These are phyloP conservation scores for Amyelois transitella DNA, from an alignment of 1,140 invertebrate species.

Conservation along the genomic window DNA sequence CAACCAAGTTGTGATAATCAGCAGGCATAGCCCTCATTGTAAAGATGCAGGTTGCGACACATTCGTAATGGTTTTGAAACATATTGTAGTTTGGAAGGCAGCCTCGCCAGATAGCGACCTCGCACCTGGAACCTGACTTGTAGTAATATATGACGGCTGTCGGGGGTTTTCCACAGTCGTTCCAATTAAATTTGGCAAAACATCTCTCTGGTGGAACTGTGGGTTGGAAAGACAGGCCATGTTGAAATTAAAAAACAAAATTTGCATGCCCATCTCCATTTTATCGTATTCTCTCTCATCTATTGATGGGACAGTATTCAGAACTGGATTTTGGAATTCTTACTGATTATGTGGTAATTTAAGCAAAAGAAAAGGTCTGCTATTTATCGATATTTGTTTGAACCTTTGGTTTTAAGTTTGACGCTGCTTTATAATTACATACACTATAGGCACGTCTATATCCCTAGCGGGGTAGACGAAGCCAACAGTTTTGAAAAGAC, in stretches of 20 bases:
- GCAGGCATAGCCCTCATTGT: constrained; percentile 22
- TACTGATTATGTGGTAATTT: no score
- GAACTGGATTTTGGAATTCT: no score
- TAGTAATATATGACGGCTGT: constrained; percentile 51
- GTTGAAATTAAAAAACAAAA: not conserved
- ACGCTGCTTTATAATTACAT: no score
- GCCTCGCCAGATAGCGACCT: constrained; percentile 54
- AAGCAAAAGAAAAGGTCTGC: no score
- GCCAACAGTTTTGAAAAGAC: no score
- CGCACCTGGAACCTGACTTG: constrained; percentile 57
- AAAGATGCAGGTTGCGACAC: constrained; percentile 54
- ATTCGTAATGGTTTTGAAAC: constrained; percentile 59
- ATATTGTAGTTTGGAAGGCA: constrained; percentile 60
- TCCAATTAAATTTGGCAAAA: constrained; percentile 45
- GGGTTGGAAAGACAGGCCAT: not conserved
- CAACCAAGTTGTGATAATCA: constrained; percentile 28
- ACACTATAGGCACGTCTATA: no score
- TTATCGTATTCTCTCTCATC: no score
- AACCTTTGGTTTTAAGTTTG: no score
- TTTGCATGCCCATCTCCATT: no score
- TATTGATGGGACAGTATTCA: no score
- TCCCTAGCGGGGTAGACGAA: no score
- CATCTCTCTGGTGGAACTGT: constrained; percentile 54
- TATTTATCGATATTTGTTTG: no score
- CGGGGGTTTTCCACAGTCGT: constrained; percentile 47